phyloP scores from a whole-genome alignment of 2,888 invertebrate species.

The Epirrhoe alternata region DNA sequence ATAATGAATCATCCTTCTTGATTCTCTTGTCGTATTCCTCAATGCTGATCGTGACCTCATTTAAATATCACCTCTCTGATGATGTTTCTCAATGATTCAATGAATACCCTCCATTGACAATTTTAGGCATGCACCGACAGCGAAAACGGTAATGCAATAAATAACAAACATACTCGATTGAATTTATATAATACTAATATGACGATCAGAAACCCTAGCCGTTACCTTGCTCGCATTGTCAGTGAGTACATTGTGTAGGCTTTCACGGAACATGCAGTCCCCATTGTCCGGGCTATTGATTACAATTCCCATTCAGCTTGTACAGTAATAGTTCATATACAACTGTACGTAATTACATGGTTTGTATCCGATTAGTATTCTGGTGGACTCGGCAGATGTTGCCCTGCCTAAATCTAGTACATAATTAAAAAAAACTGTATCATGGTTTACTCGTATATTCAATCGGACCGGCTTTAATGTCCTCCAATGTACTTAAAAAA shows the following conservation, averaged over 20 bases:
- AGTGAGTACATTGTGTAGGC: slow-evolving; percentile 27
- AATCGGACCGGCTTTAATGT: too few species aligned
- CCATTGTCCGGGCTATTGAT: slow-evolving; percentile 72
- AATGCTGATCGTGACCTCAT: too few species aligned
- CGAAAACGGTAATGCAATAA: neutral
- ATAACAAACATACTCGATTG: neutral
- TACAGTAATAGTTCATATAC: slow-evolving; percentile 43
- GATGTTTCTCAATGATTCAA: too few species aligned
- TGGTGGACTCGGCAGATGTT: slow-evolving; percentile 26
- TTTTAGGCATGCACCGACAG: too few species aligned
- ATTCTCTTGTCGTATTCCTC: too few species aligned
- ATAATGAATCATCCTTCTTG: too few species aligned
- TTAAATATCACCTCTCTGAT: too few species aligned
- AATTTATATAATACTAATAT: neutral
- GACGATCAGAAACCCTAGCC: neutral
- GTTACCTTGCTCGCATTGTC: slow-evolving; percentile 16
- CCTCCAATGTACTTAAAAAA: too few species aligned
- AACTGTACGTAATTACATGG: slow-evolving; percentile 61
- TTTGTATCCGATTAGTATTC: slow-evolving; percentile 66
- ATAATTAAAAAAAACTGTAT: too few species aligned
- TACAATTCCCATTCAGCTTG: slow-evolving; percentile 64
- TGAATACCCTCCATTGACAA: too few species aligned
- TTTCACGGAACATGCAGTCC: slow-evolving; percentile 45
- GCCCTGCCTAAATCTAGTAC: slow-evolving; percentile 37
- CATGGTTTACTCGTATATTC: too few species aligned